phyloP scores from a whole-genome alignment of 2,888 invertebrate genomes.

The Napeogenes sylphis region DNA sequence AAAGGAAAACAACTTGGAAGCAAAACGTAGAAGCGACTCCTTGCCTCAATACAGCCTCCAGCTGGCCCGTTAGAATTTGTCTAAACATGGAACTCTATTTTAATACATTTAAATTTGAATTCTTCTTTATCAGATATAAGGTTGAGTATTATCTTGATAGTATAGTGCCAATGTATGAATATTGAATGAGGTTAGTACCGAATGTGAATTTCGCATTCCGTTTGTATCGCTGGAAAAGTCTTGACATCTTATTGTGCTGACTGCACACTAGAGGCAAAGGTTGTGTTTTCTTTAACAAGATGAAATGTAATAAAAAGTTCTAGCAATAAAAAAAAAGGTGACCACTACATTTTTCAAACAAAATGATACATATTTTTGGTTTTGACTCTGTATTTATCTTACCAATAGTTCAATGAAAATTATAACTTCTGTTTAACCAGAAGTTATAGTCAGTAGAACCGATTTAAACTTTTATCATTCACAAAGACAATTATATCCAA shows the following conservation, averaged over 20 bases:
- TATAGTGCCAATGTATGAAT: conserved; percentile 33
- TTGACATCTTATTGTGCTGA: conserved; percentile 27
- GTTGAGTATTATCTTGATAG: conserved; percentile 10
- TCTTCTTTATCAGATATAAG: conserved; percentile 15
- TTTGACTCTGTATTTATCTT: conserved; percentile 13
- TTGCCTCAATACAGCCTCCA: conserved; percentile 8
- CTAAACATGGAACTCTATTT: conserved; percentile 27
- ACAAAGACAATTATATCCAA: conserved; percentile 1
- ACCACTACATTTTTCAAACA: conserved; percentile 7
- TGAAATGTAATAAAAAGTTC: background rate
- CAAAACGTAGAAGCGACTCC: conserved; percentile 22
- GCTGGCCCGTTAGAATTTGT: conserved; percentile 26
- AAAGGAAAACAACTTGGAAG: conserved; percentile 29
- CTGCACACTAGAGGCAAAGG: conserved; percentile 20
- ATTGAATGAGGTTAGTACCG: conserved; percentile 36
- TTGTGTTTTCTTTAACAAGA: conserved; percentile 16
- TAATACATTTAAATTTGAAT: conserved; percentile 19
- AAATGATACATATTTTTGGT: conserved; percentile 23
- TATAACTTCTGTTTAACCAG: too few relatives aligned
- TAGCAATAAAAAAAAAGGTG: background rate
- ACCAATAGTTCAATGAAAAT: too few relatives aligned
- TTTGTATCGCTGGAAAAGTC: conserved; percentile 33
- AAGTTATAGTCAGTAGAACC: background rate
- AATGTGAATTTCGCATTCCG: conserved; percentile 35
- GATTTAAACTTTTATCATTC: conserved; percentile 5